Percentiles rank a stretch among this genome's conserved stretches.
phyloP scores from a whole-genome alignment of 2,113 vertebrate species.

The Oncorhynchus masou region DNA sequence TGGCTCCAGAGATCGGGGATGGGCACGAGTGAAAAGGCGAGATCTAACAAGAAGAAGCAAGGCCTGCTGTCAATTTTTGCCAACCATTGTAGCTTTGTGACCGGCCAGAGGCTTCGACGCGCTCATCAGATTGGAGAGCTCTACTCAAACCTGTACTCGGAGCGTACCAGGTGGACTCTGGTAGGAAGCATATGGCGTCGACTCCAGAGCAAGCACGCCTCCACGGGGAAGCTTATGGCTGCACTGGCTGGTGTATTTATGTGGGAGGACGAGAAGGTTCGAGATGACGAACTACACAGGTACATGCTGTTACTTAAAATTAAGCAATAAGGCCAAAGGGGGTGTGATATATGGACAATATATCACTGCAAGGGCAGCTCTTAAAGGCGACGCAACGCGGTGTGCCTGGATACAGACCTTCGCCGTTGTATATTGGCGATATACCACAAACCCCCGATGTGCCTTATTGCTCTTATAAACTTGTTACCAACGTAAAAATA shows the following conservation, averaged over 20 bases:
- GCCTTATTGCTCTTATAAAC: too few relatives aligned
- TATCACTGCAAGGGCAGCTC: too few relatives aligned
- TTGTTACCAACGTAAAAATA: too few relatives aligned
- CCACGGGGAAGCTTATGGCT: conserved; percentile 77
- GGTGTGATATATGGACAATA: too few relatives aligned
- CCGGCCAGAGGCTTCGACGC: conserved; percentile 83
- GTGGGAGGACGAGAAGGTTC: conserved; percentile 89
- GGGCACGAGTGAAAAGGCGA: conserved; percentile 31
- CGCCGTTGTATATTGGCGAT: neutral
- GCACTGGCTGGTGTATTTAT: conserved; percentile 85
- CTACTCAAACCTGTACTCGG: conserved; percentile 83
- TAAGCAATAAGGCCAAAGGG: too few relatives aligned
- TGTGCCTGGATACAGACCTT: neutral
- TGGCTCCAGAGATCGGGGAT: conserved; percentile 67
- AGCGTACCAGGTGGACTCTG: conserved; percentile 75
- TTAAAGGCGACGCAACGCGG: too few relatives aligned
- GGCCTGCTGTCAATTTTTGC: conserved; percentile 80
- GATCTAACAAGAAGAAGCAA: conserved; percentile 51
- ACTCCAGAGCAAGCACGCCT: conserved; percentile 74
- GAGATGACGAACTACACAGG: conserved; percentile 87
- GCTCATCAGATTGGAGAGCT: conserved; percentile 82
- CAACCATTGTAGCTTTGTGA: conserved; percentile 86
- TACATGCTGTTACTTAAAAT: conserved; percentile 34
- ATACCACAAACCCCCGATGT: neutral
- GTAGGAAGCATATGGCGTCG: conserved; percentile 81